These are phyloP conservation scores for Riptortus pedestris DNA, from an alignment of 1,140 invertebrate species.

Conservation along the genomic window DNA sequence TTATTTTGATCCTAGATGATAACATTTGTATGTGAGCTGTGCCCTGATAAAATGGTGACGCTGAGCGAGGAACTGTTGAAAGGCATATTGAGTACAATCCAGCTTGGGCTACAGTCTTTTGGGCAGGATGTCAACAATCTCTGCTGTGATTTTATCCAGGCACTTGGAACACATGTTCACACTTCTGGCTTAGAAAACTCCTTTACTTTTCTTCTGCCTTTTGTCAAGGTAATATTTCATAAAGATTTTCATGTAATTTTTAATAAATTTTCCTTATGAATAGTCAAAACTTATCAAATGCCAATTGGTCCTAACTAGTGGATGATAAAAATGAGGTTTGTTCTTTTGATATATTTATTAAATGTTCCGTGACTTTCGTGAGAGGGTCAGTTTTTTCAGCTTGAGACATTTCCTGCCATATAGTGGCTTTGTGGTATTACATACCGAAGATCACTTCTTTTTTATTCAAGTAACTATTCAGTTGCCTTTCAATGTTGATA, in stretches of 20 bases:
- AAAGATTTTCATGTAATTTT: neutral
- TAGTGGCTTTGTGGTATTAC: no score
- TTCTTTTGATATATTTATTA: no score
- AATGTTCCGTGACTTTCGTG: no score
- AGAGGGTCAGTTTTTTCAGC: no score
- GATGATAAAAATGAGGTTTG: no score
- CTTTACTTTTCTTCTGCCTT: conserved; percentile 47
- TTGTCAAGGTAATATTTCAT: conserved; percentile 50
- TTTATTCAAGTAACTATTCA: no score
- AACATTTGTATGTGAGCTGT: conserved; percentile 53
- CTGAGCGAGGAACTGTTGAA: conserved; percentile 48
- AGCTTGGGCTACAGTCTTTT: conserved; percentile 56
- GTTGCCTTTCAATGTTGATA: no score
- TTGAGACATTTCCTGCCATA: no score
- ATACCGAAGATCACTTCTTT: no score
- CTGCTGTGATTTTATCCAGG: conserved; percentile 56
- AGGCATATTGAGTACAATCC: conserved; percentile 50
- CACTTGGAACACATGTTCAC: conserved; percentile 42
- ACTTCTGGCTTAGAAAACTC: conserved; percentile 34
- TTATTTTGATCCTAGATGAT: conserved; percentile 41
- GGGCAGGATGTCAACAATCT: conserved; percentile 50
- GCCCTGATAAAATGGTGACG: conserved; percentile 47
- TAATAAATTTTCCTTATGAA: neutral
- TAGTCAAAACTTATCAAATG: neutral
- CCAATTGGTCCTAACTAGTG: no score